These are phyloP conservation scores for Gallinago nigripennis DNA, from an alignment of 2,797 vertebrate genomes.

Conservation along the genomic window DNA sequence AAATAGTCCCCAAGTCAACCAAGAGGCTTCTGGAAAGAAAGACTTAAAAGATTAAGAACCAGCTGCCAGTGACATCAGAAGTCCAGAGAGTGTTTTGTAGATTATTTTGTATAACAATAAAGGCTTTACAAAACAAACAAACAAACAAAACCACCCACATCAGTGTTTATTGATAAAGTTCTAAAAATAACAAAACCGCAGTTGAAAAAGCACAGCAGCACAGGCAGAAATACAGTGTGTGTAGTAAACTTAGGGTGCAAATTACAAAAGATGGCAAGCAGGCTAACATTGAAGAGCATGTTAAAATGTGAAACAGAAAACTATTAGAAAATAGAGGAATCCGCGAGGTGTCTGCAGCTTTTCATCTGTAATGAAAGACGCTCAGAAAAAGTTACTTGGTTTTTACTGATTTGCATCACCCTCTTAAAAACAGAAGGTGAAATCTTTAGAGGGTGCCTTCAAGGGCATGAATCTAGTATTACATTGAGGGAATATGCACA, in stretches of 20 bases:
- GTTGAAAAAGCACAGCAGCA: background rate
- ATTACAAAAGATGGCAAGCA: background rate
- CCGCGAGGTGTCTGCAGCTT: background rate
- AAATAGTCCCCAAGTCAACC: background rate
- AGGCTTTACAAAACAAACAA: background rate
- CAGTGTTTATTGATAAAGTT: background rate
- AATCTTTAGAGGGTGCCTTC: background rate
- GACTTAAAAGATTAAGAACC: slow-evolving; percentile 20
- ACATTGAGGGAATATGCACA: background rate
- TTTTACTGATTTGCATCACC: background rate
- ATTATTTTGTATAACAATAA: slow-evolving; percentile 2
- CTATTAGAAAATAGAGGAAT: background rate
- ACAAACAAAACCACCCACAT: background rate
- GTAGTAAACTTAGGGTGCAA: background rate
- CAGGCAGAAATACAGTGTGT: background rate
- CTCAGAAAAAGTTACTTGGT: background rate
- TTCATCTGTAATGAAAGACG: background rate
- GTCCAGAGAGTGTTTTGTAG: background rate
- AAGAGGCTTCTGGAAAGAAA: slow-evolving; percentile 21
- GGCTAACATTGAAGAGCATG: background rate
- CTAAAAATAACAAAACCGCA: background rate
- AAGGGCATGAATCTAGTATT: background rate
- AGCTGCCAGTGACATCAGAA: slow-evolving; percentile 41
- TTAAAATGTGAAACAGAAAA: background rate
- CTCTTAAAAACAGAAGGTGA: background rate